phyloP scores from a whole-genome alignment of 2,797 vertebrate genomes.

The Naso thynnoides region DNA sequence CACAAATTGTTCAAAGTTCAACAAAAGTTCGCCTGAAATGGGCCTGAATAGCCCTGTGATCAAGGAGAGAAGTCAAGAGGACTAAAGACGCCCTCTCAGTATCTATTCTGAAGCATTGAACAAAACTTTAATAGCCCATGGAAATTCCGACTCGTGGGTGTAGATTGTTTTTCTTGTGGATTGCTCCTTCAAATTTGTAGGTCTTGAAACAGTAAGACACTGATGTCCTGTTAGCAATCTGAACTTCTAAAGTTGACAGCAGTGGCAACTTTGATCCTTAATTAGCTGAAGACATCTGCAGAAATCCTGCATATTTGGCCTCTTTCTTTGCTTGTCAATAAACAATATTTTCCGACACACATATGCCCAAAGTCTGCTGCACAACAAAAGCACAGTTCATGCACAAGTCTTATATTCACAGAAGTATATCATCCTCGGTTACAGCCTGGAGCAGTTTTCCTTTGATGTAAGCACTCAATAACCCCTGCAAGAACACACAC shows the following conservation, averaged over 20 bases:
- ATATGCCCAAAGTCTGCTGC: not conserved
- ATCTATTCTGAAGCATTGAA: not conserved
- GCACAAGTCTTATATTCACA: constrained; percentile 31
- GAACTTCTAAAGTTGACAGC: constrained; percentile 35
- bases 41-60: not conserved
- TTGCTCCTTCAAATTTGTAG: not conserved
- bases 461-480: constrained; percentile 61
- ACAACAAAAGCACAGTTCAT: constrained; percentile 23
- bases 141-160: not conserved
- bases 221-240: constrained; percentile 34
- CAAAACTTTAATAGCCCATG: not conserved
- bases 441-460: constrained; percentile 31
- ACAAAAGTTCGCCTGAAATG: constrained; percentile 22
- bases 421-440: constrained; percentile 45
- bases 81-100: not conserved
- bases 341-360: constrained; percentile 15
- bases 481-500: constrained; percentile 40
- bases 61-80: not conserved
- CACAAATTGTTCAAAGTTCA: not conserved
- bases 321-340: constrained; percentile 22
- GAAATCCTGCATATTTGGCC: constrained; percentile 47
- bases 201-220: constrained; percentile 1
- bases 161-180: not conserved
- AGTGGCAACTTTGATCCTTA: constrained; percentile 47
- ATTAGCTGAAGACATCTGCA: constrained; percentile 65